A percentile compares a stretch with the other conserved stretches of the same genome.
Evolutionary conservation across 2,113 vertebrate species (phyloP).

Genomic region (Parus major): DNA sequence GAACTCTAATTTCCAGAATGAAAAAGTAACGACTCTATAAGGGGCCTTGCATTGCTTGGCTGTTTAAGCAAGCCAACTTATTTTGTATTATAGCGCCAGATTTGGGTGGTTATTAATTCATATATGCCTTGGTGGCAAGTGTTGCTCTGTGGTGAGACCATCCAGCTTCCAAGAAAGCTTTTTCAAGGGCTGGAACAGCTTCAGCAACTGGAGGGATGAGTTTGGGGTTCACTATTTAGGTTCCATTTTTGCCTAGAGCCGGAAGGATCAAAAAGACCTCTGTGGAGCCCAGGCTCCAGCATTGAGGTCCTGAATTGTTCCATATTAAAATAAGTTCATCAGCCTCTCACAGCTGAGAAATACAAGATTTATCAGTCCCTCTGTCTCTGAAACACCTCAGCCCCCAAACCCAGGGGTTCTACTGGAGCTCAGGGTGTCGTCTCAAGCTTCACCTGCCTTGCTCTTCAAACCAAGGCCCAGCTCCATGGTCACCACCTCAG

Average conservation of each 20-base stretch:
- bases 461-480: background rate
- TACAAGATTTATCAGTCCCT: background rate
- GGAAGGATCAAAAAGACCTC: background rate
- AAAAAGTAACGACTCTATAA: background rate
- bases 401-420: background rate
- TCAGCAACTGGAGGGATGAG: background rate
- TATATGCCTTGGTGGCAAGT: background rate
- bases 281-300: background rate
- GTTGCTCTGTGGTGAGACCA: background rate
- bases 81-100: background rate
- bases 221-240: background rate
- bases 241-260: background rate
- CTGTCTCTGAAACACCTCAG: background rate
- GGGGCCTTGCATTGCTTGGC: background rate
- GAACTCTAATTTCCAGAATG: conserved; percentile 18
- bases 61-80: background rate
- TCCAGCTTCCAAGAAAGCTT: background rate
- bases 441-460: background rate
- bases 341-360: background rate
- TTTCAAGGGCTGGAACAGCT: background rate
- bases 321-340: background rate
- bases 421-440: background rate
- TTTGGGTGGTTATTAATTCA: background rate
- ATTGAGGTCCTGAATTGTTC: background rate
- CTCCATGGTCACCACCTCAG: background rate